These are phyloP conservation scores for Callimorpha dominula DNA, from an alignment of 2,888 invertebrate species.

Conservation along the genomic window DNA sequence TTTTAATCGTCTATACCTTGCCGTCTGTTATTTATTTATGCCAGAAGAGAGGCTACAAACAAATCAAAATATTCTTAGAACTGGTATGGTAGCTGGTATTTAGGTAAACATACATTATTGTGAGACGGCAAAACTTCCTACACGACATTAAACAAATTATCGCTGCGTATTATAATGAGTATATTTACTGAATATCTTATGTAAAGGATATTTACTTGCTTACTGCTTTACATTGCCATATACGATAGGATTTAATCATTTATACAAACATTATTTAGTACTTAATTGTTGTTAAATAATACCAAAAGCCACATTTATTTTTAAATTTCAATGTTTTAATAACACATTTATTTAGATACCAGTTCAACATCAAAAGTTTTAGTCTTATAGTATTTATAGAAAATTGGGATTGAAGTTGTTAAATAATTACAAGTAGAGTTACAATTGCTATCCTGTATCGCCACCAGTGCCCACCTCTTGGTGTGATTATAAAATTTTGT, in stretches of 20 bases:
- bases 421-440: too few relatives aligned
- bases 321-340: not conserved
- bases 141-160: not conserved
- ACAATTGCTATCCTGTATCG: too few relatives aligned
- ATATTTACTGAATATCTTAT: conserved; percentile 1
- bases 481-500: too few relatives aligned
- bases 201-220: not conserved
- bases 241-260: not conserved
- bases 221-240: not conserved
- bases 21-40: not conserved
- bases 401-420: too few relatives aligned
- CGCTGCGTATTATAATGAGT: not conserved
- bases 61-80: not conserved
- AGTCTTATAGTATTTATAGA: too few relatives aligned
- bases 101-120: not conserved
- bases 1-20: not conserved
- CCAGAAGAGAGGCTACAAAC: not conserved
- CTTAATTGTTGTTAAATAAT: not conserved
- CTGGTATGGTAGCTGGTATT: not conserved
- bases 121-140: not conserved
- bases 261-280: not conserved
- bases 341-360: not conserved
- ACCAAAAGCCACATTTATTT: not conserved
- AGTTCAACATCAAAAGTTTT: not conserved
- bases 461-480: too few relatives aligned